Evolutionary conservation across 2,113 vertebrate species (phyloP).

Genomic region (Clarias gariepinus): DNA sequence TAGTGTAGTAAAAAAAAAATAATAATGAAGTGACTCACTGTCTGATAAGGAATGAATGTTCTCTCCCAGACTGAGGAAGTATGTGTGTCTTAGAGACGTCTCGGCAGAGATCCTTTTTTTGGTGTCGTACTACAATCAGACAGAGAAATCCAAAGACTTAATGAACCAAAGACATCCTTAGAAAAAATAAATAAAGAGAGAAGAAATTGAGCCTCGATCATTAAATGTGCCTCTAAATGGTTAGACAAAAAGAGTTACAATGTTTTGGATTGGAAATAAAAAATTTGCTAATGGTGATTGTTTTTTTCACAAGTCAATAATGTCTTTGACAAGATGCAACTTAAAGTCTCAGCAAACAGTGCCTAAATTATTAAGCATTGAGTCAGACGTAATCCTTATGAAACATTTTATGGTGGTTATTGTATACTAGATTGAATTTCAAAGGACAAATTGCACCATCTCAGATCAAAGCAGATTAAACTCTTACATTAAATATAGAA

Average conservation of each 20-base stretch:
- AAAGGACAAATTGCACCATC: background rate
- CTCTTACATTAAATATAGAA: background rate
- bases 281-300: background rate
- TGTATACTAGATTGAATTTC: background rate
- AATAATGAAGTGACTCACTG: constrained; percentile 75
- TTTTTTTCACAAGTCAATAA: background rate
- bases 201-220: background rate
- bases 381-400: background rate
- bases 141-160: background rate
- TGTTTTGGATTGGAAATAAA: background rate
- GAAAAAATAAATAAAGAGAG: background rate
- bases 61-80: constrained; percentile 88
- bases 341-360: background rate
- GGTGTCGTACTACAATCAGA: constrained; percentile 82
- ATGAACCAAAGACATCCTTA: background rate
- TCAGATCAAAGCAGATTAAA: background rate
- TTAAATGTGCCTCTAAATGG: background rate
- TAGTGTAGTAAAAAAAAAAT: background rate
- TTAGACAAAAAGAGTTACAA: background rate
- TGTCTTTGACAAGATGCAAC: background rate
- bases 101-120: constrained; percentile 82
- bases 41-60: constrained; percentile 84
- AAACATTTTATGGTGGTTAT: background rate
- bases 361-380: background rate
- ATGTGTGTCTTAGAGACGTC: constrained; percentile 79